Evolutionary conservation across 2,888 invertebrate genomes (phyloP), one percentile per base, ranked within the genome.

Genomic region (Anorthoa munda): DNA sequence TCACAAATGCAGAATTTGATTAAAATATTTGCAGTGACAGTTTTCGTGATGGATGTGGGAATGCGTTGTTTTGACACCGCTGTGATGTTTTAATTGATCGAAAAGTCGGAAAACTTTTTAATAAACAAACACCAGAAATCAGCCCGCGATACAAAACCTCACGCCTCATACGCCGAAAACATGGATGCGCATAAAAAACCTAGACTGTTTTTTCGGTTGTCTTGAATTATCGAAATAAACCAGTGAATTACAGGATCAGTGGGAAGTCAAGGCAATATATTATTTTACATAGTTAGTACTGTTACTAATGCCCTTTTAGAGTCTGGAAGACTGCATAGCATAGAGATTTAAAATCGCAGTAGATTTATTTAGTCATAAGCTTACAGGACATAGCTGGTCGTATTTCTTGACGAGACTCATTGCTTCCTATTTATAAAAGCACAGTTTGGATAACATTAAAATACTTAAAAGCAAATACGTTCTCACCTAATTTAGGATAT

Each of bases 1-100:
- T 31, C 18, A n/a, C 46, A 63, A 50, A 60, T 18, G 45, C 45
- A 26, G 71, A 48, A 80, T 61, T 67, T 26, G 46, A 73, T 67
- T 66, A 67, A 81, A 81, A 81, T 83, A 76, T 72, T 82, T 82
- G 65, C 2, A 66, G 80, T 63, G 80, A 79, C 76, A 82, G 83
- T 74, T 64, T 64, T 53, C 39, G 18, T 66, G 75, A 81, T 72
- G 17, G n/a, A 68, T 80, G 39, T 51, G 68, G 51, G 70, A 79
- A 58, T 66, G 60, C 12, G n/a, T 23, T 72, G 60, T 60, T 82
- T 71, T 50, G 55, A 61, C 61, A 65, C n/a, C 9, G 31, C n/a
- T 21, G 9, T 45, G 18, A 67, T 56, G 59, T 53, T 26, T 18
- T 23, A 31, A 75, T 70, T 66, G 12, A 0, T 58, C 11, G 5